phyloP scores from a whole-genome alignment of 2,797 vertebrate genomes.

The Hybognathus amarus region DNA sequence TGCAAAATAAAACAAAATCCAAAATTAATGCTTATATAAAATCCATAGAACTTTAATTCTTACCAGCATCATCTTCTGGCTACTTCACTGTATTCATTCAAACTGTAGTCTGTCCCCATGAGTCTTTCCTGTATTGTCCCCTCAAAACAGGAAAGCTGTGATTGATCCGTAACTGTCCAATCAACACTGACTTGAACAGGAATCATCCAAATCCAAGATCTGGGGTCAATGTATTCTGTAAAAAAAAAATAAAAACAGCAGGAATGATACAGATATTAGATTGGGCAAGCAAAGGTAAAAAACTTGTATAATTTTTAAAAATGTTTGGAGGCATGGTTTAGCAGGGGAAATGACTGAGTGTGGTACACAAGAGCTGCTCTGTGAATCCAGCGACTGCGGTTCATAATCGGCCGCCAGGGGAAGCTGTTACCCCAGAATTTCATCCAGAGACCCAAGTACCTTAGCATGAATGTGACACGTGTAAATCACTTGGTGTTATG shows the following conservation, averaged over 20 bases:
- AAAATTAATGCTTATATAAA: not conserved
- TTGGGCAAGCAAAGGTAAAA: not conserved
- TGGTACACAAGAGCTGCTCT: not conserved
- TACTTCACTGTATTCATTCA: not conserved
- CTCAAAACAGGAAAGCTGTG: not conserved
- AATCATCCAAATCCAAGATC: not conserved
- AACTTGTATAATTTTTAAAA: not conserved
- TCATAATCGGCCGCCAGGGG: slow-evolving; percentile 11
- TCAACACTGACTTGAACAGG: not conserved
- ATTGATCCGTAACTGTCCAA: not conserved
- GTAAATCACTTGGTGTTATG: not conserved
- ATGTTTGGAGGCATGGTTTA: not conserved
- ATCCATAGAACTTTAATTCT: not conserved
- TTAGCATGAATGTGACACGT: not conserved
- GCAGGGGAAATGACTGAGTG: not conserved
- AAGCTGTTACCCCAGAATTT: not conserved
- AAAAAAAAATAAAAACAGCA: not conserved
- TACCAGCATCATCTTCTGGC: not conserved
- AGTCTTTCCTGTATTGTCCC: not conserved
- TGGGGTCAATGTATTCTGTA: not conserved
- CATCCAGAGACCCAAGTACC: not conserved
- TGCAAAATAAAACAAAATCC: not conserved
- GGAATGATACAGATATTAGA: not conserved
- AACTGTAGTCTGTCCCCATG: not conserved
- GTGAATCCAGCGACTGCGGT: not conserved